Base-by-base conservation (phyloP, 2,797 vertebrate genomes). In the Bovichtus variegatus region DNA sequence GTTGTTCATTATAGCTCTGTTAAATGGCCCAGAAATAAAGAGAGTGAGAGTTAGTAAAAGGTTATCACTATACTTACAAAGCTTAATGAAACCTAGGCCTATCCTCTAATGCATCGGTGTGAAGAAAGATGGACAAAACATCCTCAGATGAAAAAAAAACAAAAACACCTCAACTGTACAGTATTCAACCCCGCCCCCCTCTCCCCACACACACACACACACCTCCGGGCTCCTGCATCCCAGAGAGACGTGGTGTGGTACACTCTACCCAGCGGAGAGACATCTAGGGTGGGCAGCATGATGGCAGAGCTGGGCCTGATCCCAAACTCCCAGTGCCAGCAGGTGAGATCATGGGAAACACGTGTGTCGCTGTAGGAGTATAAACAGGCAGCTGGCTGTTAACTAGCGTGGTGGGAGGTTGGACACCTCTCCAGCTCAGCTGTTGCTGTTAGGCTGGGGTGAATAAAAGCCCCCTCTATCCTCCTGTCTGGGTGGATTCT, bases 311-410 rank as follows among this genome's bases (percentile, higher is more conserved):
- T 65, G 82, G 83, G 62, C 79, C 49, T 73, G 57, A 53, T 79
- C 76, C 84, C 61, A 29, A 62, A 51, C 54, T 70, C 58, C 66
- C 19, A 68, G 34, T 84, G 82, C 91, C 87, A 92, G 90, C 87
- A 93, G 90, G 91, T 95, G 93, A 94, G 92, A 93, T 95, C 93
- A 94, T 93, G 90, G 91, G 90, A 93, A 94, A 91, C 82, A 84
- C 49, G 64, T 82, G 87, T 21, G 41, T 29, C 19, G 51, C 74
- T 69, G 69, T 41, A 46, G 79, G 74, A 74, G 74, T 61, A 16
- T 4, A 75, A 71, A 63, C 76, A 71, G 62, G 85, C 93, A 93
- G 92, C 92, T 91, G 93, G 89, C 85, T 88, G 82, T 82, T 86
- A 90, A 90, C 89, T 76, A 77, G 82, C 78, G 15, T 80, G 82